Conservation (phyloP, 2,797 vertebrate genomes). For the Cichlasoma orientale region DNA sequence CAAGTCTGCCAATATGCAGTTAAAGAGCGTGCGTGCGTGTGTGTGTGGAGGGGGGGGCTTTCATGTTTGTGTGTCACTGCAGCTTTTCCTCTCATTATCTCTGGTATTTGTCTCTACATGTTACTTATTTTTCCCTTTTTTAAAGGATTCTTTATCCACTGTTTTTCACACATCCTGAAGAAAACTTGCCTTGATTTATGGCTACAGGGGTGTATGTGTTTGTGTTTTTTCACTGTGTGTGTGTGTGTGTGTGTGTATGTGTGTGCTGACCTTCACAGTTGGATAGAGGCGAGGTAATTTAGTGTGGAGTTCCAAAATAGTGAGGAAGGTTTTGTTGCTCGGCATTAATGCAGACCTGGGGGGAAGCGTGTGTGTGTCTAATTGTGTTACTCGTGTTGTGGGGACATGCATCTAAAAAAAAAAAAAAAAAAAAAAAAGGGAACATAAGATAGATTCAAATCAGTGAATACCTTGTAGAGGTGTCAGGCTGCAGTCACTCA, state of each 20-base stretch:
- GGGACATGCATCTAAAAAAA: not conserved
- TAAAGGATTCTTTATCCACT: no score
- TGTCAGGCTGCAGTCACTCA: not conserved
- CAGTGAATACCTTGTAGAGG: not conserved
- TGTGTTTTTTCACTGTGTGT: not conserved
- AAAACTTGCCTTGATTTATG: conserved; percentile 1
- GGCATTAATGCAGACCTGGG: conserved; percentile 4
- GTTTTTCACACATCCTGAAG: not conserved
- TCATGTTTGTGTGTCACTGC: conserved; percentile 10
- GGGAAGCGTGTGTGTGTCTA: conserved; percentile 13
- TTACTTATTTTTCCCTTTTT: not conserved
- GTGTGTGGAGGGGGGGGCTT: not conserved
- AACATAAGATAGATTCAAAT: not conserved
- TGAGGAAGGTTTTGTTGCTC: conserved; percentile 1
- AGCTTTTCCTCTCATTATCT: conserved; percentile 20
- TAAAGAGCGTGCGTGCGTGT: conserved; percentile 1
- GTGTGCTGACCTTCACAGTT: conserved; percentile 28
- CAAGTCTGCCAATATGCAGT: conserved; percentile 26
- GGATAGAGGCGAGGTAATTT: conserved; percentile 31
- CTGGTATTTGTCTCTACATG: not conserved
- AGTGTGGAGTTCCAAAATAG: conserved; percentile 9
- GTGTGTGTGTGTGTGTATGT: not conserved
- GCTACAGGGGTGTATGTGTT: not conserved
- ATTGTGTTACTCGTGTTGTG: conserved; percentile 2
- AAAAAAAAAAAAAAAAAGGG: not conserved